Conservation (phyloP, 92 coral and sea anemone species). For the Ricordea florida region DNA sequence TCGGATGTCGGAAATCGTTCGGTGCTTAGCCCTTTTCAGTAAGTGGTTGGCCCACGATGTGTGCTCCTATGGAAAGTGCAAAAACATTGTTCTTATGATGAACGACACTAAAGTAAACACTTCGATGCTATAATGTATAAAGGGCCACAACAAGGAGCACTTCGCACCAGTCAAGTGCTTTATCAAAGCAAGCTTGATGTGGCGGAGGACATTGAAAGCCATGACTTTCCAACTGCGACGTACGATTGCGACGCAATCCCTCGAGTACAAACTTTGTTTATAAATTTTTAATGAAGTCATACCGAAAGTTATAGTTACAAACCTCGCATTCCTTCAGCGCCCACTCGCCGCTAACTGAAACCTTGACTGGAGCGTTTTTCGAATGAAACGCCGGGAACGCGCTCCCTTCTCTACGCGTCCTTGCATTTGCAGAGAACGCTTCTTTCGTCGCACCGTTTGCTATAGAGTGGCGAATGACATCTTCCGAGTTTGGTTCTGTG, state of each 20-base stretch:
- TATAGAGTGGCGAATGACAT: slow-evolving; percentile 59
- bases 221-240: too few species aligned
- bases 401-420: slow-evolving; percentile 23
- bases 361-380: slow-evolving; percentile 82
- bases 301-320: neutral
- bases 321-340: slow-evolving; percentile 89
- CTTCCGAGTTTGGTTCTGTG: slow-evolving; percentile 46
- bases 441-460: slow-evolving; percentile 74
- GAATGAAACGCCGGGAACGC: slow-evolving; percentile 72
- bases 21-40: slow-evolving; percentile 73
- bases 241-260: too few species aligned
- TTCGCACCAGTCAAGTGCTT: neutral
- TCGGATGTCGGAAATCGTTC: slow-evolving; percentile 83
- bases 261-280: too few species aligned
- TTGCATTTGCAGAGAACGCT: slow-evolving; percentile 48
- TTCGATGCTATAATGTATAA: neutral
- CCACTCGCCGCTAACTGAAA: slow-evolving; percentile 93
- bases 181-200: too few species aligned
- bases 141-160: neutral
- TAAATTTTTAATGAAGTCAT: too few species aligned
- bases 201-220: too few species aligned
- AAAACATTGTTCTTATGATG: neutral
- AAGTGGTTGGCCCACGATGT: slow-evolving; percentile 86
- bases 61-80: slow-evolving; percentile 68
- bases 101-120: neutral